Evolutionary conservation across 2,797 vertebrate genomes (phyloP), one percentile per base, ranked within the genome.

Genomic region (Chrosomus eos): DNA sequence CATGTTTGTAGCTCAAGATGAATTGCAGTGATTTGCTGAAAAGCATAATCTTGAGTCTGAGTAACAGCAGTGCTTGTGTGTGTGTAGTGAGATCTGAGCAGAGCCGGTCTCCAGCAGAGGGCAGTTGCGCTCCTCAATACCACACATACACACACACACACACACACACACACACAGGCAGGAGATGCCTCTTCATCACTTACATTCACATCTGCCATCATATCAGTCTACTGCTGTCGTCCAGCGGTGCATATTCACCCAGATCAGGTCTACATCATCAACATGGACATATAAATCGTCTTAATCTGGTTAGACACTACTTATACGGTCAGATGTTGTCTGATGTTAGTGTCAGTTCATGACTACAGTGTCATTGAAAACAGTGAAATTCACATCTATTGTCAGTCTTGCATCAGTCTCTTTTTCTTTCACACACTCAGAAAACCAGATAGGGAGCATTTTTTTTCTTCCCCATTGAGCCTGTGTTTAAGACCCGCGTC

Each of bases 61-160:
- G 45, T 33, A 53, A 53, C 19, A 2, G 48, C 28, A 14, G 31
- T 53, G 10, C 18, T 33, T 51, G 43, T 21, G 8, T 9, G 43
- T 11, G 26, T 43, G 68, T 7, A 3, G 23, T 71, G 48, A 36
- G 23, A 38, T 10, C 73, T 23, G 38, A 9, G 38, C 38, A 40
- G 19, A 48, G 70, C 13, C 7, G 68, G n/a, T 51, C 64, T 60
- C 38, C 87, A 88, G 60, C 75, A 85, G 80, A 83, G 87, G 76
- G 87, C 62, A 86, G 76, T 7, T 23, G 36, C 4, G 21, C 16
- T 71, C 75, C 26, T 14, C 31, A 40, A 4, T 48, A n/a, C 14
- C 33, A n/a, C n/a, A n/a, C n/a, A n/a, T n/a, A n/a, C n/a, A n/a
- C n/a, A n/a, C n/a, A n/a, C n/a, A n/a, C n/a, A n/a, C n/a, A n/a